Base-by-base conservation (phyloP, 1,140 invertebrate genomes). In the Caenorhabditis inopinata region DNA sequence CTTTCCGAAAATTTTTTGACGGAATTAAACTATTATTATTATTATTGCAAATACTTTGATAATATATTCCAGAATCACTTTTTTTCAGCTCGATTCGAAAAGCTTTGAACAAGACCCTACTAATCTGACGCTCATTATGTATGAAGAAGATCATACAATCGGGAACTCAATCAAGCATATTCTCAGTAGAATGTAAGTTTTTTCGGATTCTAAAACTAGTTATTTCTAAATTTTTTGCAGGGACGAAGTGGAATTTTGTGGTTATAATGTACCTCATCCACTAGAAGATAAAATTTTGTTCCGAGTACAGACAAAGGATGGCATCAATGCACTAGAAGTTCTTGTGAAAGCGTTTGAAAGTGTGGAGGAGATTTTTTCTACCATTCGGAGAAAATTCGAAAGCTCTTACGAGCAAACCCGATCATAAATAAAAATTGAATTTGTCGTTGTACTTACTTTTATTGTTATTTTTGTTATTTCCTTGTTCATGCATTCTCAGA, bases 221-320 rank as follows among this genome's bases (percentile, higher is more conserved):
- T 1, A 11, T 27, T 45, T 2, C 16, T n/a, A 18, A 21, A 76
- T 29, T 16, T 51, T 77, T 83, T 86, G 21, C 76, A 86, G 85
- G 84, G 45, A 79, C 47, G 86, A 83, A 23, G 85, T 86, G 11
- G 85, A 86, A 51, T 86, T 86, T 49, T 87, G 86, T 58, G 85
- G 85, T 12, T 86, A 86, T 49, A 86, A 87, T 25, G 76, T 86
- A 6, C 85, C 85, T n/a, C 85, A 86, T 84, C 85, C 85, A 11
- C 76, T 86, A n/a, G 85, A 86, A 78, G 85, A 86, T 51, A 86
- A 87, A 48, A 86, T 86, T 47, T 84, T 86, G 27, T 42, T 86
- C 42, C 53, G 86, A 74, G 78, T 86, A 3, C 85, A 86, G 53
- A 86, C 85, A 18, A 73, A 46, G 35, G 45, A 83, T 38, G 82